A percentile compares a stretch with the other conserved stretches of the same genome.
Conservation (phyloP, 2,797 vertebrate genomes). For the Periophthalmus magnuspinnatus region DNA sequence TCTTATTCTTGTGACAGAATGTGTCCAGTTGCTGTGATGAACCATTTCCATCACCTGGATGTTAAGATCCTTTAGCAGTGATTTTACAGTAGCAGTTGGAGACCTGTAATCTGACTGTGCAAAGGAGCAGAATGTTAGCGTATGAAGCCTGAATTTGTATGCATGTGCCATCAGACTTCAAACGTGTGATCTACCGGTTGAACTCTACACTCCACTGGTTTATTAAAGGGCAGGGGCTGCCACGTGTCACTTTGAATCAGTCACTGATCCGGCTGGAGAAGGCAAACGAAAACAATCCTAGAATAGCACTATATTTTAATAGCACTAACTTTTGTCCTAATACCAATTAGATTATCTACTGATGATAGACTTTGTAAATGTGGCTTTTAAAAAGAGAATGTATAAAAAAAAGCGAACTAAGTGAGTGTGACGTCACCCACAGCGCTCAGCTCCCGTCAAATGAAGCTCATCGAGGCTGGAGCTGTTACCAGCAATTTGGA, state of each 20-base stretch:
- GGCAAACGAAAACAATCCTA: not conserved
- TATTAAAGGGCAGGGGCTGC: slow-evolving; percentile 3
- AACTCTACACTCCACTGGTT: slow-evolving; percentile 16
- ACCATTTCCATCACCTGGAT: slow-evolving; percentile 17
- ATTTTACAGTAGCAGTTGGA: slow-evolving; percentile 18
- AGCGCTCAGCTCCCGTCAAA: too few relatives aligned
- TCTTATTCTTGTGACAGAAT: not conserved
- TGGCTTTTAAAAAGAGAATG: too few relatives aligned
- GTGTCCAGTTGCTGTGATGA: slow-evolving; percentile 19
- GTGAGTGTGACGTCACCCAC: too few relatives aligned
- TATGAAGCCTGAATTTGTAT: slow-evolving; percentile 23
- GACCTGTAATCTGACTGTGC: slow-evolving; percentile 17
- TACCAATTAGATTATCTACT: too few relatives aligned
- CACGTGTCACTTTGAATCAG: slow-evolving; percentile 13
- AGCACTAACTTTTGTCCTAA: not conserved
- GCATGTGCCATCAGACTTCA: slow-evolving; percentile 13
- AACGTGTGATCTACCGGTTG: slow-evolving; percentile 29
- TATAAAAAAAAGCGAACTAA: too few relatives aligned
- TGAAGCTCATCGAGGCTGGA: too few relatives aligned
- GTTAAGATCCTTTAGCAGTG: slow-evolving; percentile 8
- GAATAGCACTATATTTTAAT: not conserved
- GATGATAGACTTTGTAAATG: too few relatives aligned
- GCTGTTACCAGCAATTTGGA: too few relatives aligned
- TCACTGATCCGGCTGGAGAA: not conserved
- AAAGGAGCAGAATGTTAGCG: slow-evolving; percentile 21